Evolutionary conservation across 2,797 vertebrate species (phyloP).

Genomic region (Vireo griseus): DNA sequence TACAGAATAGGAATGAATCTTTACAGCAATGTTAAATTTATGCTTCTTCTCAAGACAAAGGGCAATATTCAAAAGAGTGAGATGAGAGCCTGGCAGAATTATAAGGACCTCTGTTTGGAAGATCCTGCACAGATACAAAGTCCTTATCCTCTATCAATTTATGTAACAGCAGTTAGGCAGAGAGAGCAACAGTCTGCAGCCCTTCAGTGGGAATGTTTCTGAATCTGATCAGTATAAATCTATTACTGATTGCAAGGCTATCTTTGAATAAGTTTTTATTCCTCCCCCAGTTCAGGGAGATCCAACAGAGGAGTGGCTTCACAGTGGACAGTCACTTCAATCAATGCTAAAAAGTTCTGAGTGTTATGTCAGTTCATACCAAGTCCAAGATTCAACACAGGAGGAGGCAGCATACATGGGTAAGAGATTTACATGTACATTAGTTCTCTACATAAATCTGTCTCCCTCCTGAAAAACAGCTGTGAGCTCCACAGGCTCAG

Average conservation of each 20-base stretch:
- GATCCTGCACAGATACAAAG: background rate
- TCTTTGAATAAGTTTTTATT: background rate
- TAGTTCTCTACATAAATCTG: background rate
- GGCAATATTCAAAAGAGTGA: background rate
- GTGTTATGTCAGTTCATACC: background rate
- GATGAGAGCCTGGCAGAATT: background rate
- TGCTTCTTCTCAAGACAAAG: background rate
- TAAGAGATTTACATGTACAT: background rate
- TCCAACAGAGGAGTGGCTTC: background rate
- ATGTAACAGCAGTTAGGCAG: background rate
- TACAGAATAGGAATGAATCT: background rate
- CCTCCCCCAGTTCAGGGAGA: background rate
- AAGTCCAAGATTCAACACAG: background rate
- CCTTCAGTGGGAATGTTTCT: background rate
- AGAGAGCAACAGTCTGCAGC: background rate
- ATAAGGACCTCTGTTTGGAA: background rate
- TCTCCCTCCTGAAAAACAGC: background rate
- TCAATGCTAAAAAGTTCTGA: background rate
- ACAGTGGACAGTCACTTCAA: background rate
- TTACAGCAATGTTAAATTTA: background rate
- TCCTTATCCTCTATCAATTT: background rate
- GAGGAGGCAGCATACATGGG: background rate
- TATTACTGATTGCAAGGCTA: background rate
- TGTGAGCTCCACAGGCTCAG: background rate
- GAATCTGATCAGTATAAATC: background rate